Evolutionary conservation across 2,113 vertebrate species (phyloP), one percentile per base, ranked within the genome.

Genomic region (Tiliqua scincoides): DNA sequence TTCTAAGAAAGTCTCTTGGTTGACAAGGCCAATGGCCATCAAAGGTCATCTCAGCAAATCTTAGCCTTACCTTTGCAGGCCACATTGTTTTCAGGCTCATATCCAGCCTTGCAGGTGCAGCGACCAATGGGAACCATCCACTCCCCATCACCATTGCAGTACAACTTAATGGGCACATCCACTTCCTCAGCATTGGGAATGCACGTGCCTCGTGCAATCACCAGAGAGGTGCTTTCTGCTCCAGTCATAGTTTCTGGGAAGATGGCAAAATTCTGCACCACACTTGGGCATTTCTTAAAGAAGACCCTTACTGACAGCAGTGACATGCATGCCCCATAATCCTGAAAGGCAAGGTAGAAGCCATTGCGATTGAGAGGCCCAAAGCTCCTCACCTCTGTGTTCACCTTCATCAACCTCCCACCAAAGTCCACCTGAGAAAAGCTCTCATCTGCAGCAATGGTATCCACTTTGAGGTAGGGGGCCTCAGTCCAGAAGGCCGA

Each of bases 401-500:
- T 99, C 85, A 99, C 98, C 89, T 99, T 99, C 99, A 99, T 99
- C 93, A 99, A 93, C 81, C 99, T 97, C 37, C 99, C 99, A 9
- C 99, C 99, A 57, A 99, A 99, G 95, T 99, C 99, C 95, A 99
- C 99, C 94, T 99, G 98, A 25, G 99, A 99, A 96, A 99, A 99
- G 96, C 99, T 99, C 94, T 99, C 99, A 27, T 99, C 99, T 10
- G 99, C 98, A 68, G 99, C 99, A 61, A 99, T 99, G 86, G 99
- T 99, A 97, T 99, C 99, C 91, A 99, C 99, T 94, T 99, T 99
- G 94, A 99, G 97, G 96, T 99, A 99, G 90, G 99, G 99, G 11
- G 98, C 98, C 95, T 99, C 99, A 8, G 98, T 99, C 99, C 98
- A 99, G 96, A 99, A 99, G 88, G 98, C 96, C 0, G 98, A 98